These are phyloP conservation scores for Hapalemur alaotrensis DNA, from an alignment of 2,797 vertebrate genomes.

Conservation along the genomic window DNA sequence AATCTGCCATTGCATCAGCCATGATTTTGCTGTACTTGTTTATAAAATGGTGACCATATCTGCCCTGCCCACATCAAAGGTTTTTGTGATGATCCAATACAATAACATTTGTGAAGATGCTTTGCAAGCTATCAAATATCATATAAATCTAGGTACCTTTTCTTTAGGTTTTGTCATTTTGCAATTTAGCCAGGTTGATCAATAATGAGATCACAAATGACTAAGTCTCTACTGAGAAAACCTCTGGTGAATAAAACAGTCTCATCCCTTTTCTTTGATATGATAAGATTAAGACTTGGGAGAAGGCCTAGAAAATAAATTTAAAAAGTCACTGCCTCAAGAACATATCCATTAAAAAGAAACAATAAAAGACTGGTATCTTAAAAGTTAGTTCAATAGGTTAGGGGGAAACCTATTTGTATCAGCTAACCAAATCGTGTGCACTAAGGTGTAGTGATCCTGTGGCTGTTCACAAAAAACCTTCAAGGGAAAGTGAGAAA, in stretches of 20 bases:
- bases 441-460: not conserved
- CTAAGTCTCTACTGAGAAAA: slow-evolving; percentile 20
- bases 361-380: not conserved
- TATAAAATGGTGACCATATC: not conserved
- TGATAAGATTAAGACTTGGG: slow-evolving; percentile 52
- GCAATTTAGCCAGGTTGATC: not conserved
- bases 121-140: slow-evolving; percentile 6
- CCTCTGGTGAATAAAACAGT: slow-evolving; percentile 27
- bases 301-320: slow-evolving; percentile 59
- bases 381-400: slow-evolving; percentile 34
- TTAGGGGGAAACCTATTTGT: not conserved
- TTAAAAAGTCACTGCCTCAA: slow-evolving; percentile 55
- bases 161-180: slow-evolving; percentile 30
- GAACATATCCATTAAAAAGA: slow-evolving; percentile 20
- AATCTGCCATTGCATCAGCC: not conserved
- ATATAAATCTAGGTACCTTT: not conserved
- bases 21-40: not conserved
- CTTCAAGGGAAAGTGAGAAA: not conserved
- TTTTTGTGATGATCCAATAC: slow-evolving; percentile 30
- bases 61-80: not conserved
- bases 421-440: slow-evolving; percentile 10
- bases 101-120: not conserved
- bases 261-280: slow-evolving; percentile 56
- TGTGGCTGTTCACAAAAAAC: slow-evolving; percentile 10
- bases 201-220: slow-evolving; percentile 42